phyloP scores from a whole-genome alignment of 2,888 invertebrate species.

The Nasonovia ribisnigri region DNA sequence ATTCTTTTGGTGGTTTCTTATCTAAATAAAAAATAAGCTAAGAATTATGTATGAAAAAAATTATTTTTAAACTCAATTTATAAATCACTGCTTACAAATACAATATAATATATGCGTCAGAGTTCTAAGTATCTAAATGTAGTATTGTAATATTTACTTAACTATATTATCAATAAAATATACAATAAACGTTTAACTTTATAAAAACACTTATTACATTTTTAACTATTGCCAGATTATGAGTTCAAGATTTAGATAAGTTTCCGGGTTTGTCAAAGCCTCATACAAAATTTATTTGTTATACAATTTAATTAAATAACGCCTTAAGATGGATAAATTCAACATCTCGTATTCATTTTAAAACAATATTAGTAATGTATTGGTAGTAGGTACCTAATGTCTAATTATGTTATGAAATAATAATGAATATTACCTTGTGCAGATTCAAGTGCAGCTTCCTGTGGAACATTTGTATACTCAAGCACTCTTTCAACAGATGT shows the following conservation, averaged over 20 bases:
- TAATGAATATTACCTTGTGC: constrained; percentile 68
- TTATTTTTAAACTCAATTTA: too few relatives aligned
- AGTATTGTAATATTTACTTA: neutral
- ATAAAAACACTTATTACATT: neutral
- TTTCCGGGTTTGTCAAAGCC: neutral
- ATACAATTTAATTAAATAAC: neutral
- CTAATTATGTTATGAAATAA: neutral
- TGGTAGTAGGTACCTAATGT: neutral
- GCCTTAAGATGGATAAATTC: neutral
- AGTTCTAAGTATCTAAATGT: neutral
- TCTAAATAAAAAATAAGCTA: neutral
- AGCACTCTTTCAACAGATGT: constrained; percentile 90
- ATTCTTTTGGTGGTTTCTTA: constrained; percentile 73
- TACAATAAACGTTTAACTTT: neutral
- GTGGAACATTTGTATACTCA: constrained; percentile 81
- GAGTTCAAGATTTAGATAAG: neutral
- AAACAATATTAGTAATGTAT: neutral
- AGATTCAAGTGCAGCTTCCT: constrained; percentile 71
- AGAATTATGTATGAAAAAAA: too few relatives aligned
- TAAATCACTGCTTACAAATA: constrained; percentile 69
- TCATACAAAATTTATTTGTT: neutral
- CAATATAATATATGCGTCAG: neutral
- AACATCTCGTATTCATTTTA: constrained; percentile 68
- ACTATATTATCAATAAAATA: neutral
- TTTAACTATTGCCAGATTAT: neutral